Base-by-base conservation (phyloP, 2,888 invertebrate species). In the Parnassius orleans region DNA sequence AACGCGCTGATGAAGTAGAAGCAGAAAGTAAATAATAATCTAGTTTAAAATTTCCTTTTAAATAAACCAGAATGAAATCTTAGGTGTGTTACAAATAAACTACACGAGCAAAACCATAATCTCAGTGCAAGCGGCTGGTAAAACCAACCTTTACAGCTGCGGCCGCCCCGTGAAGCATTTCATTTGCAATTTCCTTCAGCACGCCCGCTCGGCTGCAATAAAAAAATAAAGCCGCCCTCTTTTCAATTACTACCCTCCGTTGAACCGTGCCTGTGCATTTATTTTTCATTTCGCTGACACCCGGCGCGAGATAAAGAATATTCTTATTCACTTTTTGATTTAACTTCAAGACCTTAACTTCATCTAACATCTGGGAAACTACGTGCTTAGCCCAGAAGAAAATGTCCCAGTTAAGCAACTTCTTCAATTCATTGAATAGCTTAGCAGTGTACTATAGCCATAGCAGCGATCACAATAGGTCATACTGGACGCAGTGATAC, bases 241-340 rank as follows among this genome's bases (percentile, higher is more conserved):
- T 85, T 87, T 84, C 84, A 83, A 84, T 85, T 84, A 77, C 75
- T 53, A 82, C 67, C 78, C 75, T 76, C 75, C 74, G 77, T 66
- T 72, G 76, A 74, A 78, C 75, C 80, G 75, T 72, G 76, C 71
- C 76, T 73, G 74, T 71, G 72, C 72, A 74, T 74, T 78, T 79
- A 84, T 87, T 87, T 87, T 83, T 87, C 84, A 86, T 86, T 84
- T 81, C 76, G 78, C 77, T 74, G 73, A 72, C 74, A 73, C 51
- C 79, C 77, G 77, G 70, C 68, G 74, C 71, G 78, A 73, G 87
- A 87, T 86, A 86, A 83, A 83, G 81, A 80, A 80, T 81, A 81
- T 84, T 81, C 81, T 78, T 74, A 71, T 72, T 81, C 85, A 84
- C 74, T 75, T 74, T 62, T 71, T 72, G 67, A 72, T 72, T 72